phyloP scores from a whole-genome alignment of 2,113 vertebrate species.

The Nothocercus julius region DNA sequence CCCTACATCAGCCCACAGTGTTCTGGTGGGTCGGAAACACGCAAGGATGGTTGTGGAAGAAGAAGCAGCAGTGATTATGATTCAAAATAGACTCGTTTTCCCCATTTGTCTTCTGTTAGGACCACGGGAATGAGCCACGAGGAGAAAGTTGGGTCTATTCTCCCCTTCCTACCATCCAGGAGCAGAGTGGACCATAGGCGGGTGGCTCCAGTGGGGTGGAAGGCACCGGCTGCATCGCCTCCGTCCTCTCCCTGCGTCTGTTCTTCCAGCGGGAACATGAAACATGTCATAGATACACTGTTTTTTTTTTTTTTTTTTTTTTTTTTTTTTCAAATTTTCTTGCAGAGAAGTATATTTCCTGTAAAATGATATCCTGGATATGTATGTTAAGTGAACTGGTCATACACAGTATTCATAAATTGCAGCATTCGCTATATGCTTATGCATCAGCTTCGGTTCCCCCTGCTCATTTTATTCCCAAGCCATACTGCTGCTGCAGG shows the following conservation, averaged over 20 bases:
- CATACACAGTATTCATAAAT: neutral
- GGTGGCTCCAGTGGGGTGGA: no score
- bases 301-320: neutral
- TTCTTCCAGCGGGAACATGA: no score
- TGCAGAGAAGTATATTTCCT: neutral
- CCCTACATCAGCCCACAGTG: neutral
- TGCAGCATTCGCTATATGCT: neutral
- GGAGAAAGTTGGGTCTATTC: neutral
- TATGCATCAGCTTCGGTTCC: neutral
- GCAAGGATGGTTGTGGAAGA: rapidly evolving
- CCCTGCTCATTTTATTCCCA: neutral
- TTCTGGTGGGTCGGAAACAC: neutral
- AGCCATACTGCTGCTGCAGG: neutral
- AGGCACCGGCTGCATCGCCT: no score
- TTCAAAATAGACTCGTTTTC: rapidly evolving
- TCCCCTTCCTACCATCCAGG: neutral
- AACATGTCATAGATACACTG: neutral
- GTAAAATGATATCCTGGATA: neutral
- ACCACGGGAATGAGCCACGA: neutral
- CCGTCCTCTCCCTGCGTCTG: neutral
- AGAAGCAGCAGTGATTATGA: neutral
- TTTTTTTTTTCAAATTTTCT: neutral
- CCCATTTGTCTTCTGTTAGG: neutral
- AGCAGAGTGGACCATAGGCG: neutral
- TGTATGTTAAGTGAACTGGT: neutral